phyloP scores from a whole-genome alignment of 2,888 invertebrate genomes.

The Odontothrips loti region DNA sequence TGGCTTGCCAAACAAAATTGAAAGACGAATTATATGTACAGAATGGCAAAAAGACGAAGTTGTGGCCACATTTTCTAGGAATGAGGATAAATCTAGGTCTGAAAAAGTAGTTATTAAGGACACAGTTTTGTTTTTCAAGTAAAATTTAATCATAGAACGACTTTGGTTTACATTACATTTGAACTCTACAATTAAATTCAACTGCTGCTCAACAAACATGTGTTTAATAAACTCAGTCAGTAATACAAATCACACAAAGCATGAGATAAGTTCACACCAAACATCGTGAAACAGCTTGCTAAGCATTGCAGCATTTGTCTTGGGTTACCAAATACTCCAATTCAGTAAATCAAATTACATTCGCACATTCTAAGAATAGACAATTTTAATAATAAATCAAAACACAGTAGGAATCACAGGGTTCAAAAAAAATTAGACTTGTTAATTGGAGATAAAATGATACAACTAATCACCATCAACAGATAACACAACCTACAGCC shows the following conservation, averaged over 20 bases:
- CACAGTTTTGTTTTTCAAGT: not conserved
- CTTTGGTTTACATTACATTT: slow-evolving; percentile 12
- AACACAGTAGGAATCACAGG: no score
- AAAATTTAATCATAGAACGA: not conserved
- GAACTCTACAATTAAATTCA: not conserved
- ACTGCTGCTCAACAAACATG: not conserved
- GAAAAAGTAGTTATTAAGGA: not conserved
- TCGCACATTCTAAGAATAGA: not conserved
- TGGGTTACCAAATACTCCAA: not conserved
- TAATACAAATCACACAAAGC: not conserved
- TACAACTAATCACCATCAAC: no score
- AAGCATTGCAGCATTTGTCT: not conserved
- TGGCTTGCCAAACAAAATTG: not conserved
- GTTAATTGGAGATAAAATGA: no score
- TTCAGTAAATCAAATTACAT: not conserved
- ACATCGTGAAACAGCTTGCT: no score
- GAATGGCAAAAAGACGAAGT: not conserved
- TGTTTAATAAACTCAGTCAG: not conserved
- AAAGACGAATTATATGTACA: not conserved
- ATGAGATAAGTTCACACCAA: not conserved
- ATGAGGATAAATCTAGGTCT: no score
- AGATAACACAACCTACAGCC: no score
- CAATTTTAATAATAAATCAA: not conserved
- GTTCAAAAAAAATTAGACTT: no score
- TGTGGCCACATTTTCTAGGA: not conserved